These are phyloP conservation scores for Tipula lateralis DNA, from an alignment of 2,888 invertebrate genomes.

Conservation along the genomic window DNA sequence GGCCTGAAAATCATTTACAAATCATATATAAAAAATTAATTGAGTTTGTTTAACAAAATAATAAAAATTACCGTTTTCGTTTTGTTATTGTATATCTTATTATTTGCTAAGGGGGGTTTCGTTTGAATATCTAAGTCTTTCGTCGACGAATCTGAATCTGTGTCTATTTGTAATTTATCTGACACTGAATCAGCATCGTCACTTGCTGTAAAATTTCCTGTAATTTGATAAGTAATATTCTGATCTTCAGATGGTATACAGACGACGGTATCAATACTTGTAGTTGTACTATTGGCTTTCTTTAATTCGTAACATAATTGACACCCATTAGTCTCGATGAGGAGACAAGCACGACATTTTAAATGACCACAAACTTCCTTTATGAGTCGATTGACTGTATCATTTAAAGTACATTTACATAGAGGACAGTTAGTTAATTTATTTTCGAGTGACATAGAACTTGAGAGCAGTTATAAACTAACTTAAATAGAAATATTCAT, in stretches of 20 bases:
- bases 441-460: background rate
- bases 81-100: background rate
- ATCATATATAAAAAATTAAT: background rate
- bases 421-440: background rate
- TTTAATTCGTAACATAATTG: conserved; percentile 40
- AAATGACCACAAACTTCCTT: conserved; percentile 70
- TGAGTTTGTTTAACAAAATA: background rate
- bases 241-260: conserved; percentile 25
- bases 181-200: background rate
- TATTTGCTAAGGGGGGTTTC: background rate
- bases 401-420: conserved; percentile 41
- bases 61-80: background rate
- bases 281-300: background rate
- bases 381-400: conserved; percentile 59
- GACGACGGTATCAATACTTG: conserved; percentile 32
- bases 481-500: too few species aligned
- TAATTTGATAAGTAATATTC: background rate
- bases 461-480: too few species aligned
- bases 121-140: background rate
- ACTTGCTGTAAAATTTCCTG: background rate
- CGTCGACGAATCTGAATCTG: background rate
- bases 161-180: conserved; percentile 27
- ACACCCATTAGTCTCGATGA: conserved; percentile 63
- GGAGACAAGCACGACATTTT: conserved; percentile 68
- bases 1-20: background rate